Base-by-base conservation (phyloP, 2,113 vertebrate species). In the Megalops atlanticus region DNA sequence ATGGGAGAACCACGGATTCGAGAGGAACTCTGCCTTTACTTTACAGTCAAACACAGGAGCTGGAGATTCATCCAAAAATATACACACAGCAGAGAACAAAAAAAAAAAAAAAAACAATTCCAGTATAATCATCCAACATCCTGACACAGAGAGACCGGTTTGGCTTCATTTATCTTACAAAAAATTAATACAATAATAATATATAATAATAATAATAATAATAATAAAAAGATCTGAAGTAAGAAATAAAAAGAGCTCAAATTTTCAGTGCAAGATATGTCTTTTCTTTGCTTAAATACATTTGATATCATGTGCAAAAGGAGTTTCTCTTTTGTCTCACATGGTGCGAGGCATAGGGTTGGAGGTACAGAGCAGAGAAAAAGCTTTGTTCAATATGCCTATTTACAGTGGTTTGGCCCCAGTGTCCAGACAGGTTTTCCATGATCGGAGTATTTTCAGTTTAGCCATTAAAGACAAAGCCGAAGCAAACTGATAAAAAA, bases 371-470 rank as follows among this genome's bases (percentile, higher is more conserved):
- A 77, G 76, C 86, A 84, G 86, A 82, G 43, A 54, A 79, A 88
- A 7, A 74, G 45, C 15, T 40, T 74, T 73, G 12, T 40, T 12
- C 24, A 38, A 40, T 6, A 33, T 1, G n/a, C 36, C 36, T 80
- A 69, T 80, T 12, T 74, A 80, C 79, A 76, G 33, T 4, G 54
- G 43, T 81, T 81, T 81, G 80, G 80, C 80, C 40, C 43, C 54
- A 76, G 31, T 38, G 33, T 81, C 74, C 80, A 47, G 4, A 76
- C 27, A 8, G 10, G 36, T 79, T 91, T 96, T 92, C 98, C 97
- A 99, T 99, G 0, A 97, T 98, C 58, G 97, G 69, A 74, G 18
- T 40, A 36, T 38, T 4, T 3, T 16, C 72, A 74, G 40, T n/a
- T 39, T 36, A 41, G 40, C 24, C 14, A 40, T 12, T 74, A 38